Conservation (phyloP, 2,797 vertebrate species). For the Anguilla marmorata region DNA sequence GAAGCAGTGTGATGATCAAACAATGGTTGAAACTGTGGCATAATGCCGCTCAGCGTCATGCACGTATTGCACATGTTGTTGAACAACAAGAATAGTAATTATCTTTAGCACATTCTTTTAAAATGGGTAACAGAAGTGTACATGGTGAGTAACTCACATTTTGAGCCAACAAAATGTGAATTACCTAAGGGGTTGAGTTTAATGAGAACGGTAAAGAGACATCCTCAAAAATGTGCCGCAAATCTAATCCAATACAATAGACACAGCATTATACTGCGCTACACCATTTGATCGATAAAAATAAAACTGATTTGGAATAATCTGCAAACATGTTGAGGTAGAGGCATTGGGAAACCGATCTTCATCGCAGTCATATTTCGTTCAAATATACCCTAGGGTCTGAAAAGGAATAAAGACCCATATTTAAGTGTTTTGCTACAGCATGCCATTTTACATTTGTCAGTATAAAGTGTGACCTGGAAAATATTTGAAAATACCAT, state of each 20-base stretch:
- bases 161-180: background rate
- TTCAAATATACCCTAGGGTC: background rate
- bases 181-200: background rate
- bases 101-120: background rate
- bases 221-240: background rate
- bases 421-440: background rate
- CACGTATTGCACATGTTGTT: background rate
- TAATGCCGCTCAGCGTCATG: background rate
- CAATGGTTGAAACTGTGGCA: background rate
- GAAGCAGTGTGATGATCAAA: background rate
- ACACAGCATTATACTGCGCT: background rate
- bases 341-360: background rate
- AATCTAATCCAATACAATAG: background rate
- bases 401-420: background rate
- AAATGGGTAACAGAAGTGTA: background rate
- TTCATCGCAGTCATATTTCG: background rate
- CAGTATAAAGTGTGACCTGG: background rate
- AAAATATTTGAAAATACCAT: background rate
- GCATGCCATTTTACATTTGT: background rate
- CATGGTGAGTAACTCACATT: background rate
- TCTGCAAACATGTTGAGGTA: background rate
- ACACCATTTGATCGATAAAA: background rate
- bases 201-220: conserved; percentile 2
- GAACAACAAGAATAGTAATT: background rate
- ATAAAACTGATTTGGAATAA: background rate